Evolutionary conservation across 2,888 invertebrate species (phyloP).

Genomic region (Stenotaenia linearis): DNA sequence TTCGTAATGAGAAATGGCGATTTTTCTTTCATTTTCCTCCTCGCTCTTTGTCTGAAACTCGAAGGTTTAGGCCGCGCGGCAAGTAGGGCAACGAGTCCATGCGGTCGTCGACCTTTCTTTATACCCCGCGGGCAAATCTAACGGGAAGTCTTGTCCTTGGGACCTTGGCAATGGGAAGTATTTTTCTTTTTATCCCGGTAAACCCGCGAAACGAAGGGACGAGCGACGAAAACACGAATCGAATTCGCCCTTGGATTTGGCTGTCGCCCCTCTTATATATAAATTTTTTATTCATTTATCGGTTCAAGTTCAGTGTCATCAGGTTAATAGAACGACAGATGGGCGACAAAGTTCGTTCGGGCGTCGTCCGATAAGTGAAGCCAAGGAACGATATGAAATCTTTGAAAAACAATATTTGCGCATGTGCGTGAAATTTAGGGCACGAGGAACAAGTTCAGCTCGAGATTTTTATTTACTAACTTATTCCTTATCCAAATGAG

Average conservation of each 20-base stretch:
- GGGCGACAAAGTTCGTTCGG: constrained; percentile 3
- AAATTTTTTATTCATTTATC: constrained; percentile 1
- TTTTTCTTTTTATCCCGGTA: background rate
- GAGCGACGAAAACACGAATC: background rate
- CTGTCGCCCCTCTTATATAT: background rate
- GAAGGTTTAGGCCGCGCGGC: background rate
- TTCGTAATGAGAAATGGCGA: background rate
- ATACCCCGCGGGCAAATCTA: background rate
- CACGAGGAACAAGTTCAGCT: background rate
- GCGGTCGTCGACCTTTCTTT: background rate
- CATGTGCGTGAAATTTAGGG: background rate
- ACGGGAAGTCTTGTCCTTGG: constrained; percentile 19
- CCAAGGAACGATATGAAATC: constrained; percentile 16
- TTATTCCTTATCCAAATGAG: background rate
- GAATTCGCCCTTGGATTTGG: background rate
- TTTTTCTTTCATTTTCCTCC: background rate
- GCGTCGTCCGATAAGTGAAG: constrained; percentile 17
- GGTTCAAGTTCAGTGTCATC: constrained; percentile 15
- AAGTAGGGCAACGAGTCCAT: constrained; percentile 20
- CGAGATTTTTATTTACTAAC: background rate
- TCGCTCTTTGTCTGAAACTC: background rate
- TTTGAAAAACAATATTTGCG: background rate
- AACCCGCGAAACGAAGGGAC: background rate
- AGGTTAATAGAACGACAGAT: constrained; percentile 26
- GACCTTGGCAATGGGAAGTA: background rate